Percentiles rank a stretch among this genome's conserved stretches.
phyloP scores from a whole-genome alignment of 2,888 invertebrate species.

The Napeogenes inachia region DNA sequence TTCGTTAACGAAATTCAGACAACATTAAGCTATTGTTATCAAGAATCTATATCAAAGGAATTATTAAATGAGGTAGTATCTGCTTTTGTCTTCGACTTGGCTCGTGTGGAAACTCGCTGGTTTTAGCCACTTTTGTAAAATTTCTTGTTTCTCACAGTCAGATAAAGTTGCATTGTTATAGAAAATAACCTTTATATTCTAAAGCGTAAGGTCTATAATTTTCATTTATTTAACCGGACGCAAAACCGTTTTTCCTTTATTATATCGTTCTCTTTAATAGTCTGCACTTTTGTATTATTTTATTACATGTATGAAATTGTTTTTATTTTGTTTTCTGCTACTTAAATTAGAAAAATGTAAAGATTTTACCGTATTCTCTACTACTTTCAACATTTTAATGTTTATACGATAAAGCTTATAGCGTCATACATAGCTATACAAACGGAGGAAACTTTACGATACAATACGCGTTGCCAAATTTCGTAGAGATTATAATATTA shows the following conservation, averaged over 20 bases:
- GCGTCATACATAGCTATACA: no score
- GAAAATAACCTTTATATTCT: conserved; percentile 7
- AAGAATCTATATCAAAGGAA: conserved; percentile 24
- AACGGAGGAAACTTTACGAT: no score
- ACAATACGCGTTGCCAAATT: neutral
- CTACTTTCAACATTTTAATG: neutral
- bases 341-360: conserved; percentile 4
- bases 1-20: conserved; percentile 12
- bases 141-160: conserved; percentile 16
- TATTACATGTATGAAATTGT: conserved; percentile 9
- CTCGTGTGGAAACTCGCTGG: conserved; percentile 21
- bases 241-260: conserved; percentile 13
- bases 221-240: conserved; percentile 3
- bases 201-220: conserved; percentile 1
- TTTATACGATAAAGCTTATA: neutral
- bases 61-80: conserved; percentile 29
- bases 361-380: conserved; percentile 3
- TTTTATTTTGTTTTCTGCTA: conserved; percentile 9
- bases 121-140: conserved; percentile 29
- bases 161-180: neutral
- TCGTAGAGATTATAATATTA: neutral
- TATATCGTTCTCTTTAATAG: conserved; percentile 14
- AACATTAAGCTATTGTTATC: conserved; percentile 13
- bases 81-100: conserved; percentile 22
- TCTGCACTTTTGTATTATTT: conserved; percentile 14